phyloP scores from a whole-genome alignment of 2,888 invertebrate genomes.

The Syrphus vitripennis region DNA sequence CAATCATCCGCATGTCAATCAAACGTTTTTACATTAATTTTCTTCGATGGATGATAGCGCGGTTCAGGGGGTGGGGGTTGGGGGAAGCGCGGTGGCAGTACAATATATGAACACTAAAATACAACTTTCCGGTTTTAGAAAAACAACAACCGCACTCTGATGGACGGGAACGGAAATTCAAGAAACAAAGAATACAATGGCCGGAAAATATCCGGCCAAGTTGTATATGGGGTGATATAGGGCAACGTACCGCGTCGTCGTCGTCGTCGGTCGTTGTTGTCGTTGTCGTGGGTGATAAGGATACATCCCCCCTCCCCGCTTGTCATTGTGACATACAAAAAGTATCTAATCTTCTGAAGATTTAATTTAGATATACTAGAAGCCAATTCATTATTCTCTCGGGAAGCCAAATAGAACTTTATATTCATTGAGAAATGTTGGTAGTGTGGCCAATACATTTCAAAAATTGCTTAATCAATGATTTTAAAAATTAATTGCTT shows the following conservation, averaged over 20 bases:
- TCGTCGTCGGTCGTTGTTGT: background rate
- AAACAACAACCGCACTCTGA: conserved; percentile 21
- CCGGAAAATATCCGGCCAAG: conserved; percentile 27
- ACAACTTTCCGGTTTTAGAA: conserved; percentile 36
- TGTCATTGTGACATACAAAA: conserved; percentile 45
- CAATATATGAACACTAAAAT: conserved; percentile 5
- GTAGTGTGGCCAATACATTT: background rate
- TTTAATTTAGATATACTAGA: conserved; percentile 71
- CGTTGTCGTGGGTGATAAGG: conserved; percentile 39
- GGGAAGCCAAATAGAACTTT: conserved; percentile 41
- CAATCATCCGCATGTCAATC: conserved; percentile 70
- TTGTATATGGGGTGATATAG: conserved; percentile 59
- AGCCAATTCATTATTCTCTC: conserved; percentile 69
- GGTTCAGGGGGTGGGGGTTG: background rate
- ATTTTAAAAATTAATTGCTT: background rate
- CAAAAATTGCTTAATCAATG: background rate
- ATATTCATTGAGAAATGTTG: background rate
- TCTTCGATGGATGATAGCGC: conserved; percentile 25
- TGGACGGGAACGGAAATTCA: conserved; percentile 55
- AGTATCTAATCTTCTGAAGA: conserved; percentile 61
- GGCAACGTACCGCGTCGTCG: background rate
- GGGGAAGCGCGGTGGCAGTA: background rate
- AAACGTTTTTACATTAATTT: conserved; percentile 66
- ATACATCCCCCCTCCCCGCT: background rate
- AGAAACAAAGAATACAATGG: conserved; percentile 59